Base-by-base conservation (phyloP, 2,888 invertebrate species). In the Bellardia bayeri region DNA sequence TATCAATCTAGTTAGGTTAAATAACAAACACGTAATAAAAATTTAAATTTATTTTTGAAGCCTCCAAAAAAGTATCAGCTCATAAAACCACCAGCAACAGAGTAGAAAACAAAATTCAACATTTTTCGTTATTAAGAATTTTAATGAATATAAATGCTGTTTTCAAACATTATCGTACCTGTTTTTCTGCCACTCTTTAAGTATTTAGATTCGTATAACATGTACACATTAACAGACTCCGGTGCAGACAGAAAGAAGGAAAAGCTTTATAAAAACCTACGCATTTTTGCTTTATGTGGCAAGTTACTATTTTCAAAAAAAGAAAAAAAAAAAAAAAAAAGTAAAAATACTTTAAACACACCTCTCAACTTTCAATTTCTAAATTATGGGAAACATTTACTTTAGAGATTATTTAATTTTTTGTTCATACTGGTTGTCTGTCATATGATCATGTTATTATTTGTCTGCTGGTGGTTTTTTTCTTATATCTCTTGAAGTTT, bases 11-110 rank as follows among this genome's bases (percentile, higher is more conserved):
- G 82, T 82, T 85, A 71, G 82, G 68, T 79, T 85, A 71, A 85
- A 85, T 79, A 87, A 82, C 76, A 82, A 82, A 85, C 87, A 87
- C 87, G 64, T 87, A 87, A 87, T 87, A 87, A 87, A 87, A 87
- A 85, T 87, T 87, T 71, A 82, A 87, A 85, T 87, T 82, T 82
- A 72, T 85, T 63, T 58, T 49, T 79, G 11, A 40, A 16, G 45
- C 40, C 63, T 40, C n/a, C 74, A 66, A 33, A 61, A 30, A 56
- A 66, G 13, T 42, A 63, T 13, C 80, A 33, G 42, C 63, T 51
- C 64, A 72, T 81, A 71, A 71, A 56, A 56, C 3, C 23, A 7
- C 11, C 13, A 13, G 13, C 2, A 45, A 45, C 9, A 81, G 42
- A 63, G 40, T 33, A 42, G 16, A 42, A 74, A 82, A 49, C 14